These are phyloP conservation scores for Platycercus adscitus DNA, from an alignment of 2,113 vertebrate species.

Conservation along the genomic window DNA sequence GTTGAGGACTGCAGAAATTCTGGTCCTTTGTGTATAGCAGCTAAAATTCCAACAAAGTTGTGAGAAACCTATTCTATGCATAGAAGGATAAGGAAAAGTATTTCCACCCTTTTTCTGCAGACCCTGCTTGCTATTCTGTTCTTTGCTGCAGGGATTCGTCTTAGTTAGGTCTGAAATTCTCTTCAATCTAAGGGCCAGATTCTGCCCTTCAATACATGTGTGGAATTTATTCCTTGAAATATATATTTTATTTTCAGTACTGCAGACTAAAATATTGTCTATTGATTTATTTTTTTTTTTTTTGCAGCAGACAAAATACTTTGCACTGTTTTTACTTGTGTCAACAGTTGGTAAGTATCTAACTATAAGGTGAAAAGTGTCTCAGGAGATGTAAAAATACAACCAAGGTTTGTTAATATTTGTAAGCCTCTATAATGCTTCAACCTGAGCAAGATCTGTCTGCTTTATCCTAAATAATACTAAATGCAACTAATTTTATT, in stretches of 20 bases:
- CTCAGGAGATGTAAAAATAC: conserved; percentile 30
- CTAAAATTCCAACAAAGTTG: conserved; percentile 69
- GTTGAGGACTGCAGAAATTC: not conserved
- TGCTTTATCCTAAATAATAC: not conserved
- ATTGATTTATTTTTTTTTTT: conserved; percentile 32
- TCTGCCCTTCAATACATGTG: conserved; percentile 12
- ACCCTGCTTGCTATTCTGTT: conserved; percentile 21
- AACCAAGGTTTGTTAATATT: conserved; percentile 19
- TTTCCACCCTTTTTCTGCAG: conserved; percentile 34
- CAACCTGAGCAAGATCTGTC: not conserved
- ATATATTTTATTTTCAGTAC: conserved; percentile 28
- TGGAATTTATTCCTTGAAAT: conserved; percentile 51
- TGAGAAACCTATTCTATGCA: conserved; percentile 61
- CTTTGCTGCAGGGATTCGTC: conserved; percentile 46
- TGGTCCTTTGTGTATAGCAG: conserved; percentile 61
- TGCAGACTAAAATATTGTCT: conserved; percentile 23
- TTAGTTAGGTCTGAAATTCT: conserved; percentile 38
- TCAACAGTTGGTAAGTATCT: conserved; percentile 43
- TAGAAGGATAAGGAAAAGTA: conserved; percentile 57
- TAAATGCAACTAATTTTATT: conserved; percentile 7
- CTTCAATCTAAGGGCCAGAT: conserved; percentile 1
- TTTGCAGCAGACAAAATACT: conserved; percentile 10
- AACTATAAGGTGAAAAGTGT: conserved; percentile 33
- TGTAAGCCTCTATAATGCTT: conserved; percentile 13
- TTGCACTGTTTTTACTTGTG: conserved; percentile 36